These are phyloP conservation scores for Diabrotica undecimpunctata DNA, from an alignment of 1,140 invertebrate species.

Conservation along the genomic window DNA sequence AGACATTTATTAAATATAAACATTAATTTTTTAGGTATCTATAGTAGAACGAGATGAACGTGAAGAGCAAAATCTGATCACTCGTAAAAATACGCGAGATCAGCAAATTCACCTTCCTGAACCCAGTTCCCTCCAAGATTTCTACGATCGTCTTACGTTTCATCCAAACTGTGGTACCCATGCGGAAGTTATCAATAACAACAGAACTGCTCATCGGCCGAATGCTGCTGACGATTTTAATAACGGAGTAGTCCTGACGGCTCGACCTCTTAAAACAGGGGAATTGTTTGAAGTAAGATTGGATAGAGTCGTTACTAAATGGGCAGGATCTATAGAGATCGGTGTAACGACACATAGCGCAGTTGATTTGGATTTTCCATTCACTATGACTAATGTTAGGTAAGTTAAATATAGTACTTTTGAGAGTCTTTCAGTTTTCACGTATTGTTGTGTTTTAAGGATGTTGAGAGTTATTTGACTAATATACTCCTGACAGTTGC, in stretches of 20 bases:
- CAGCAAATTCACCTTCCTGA: slow-evolving; percentile 37
- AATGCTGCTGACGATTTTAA: slow-evolving; percentile 93
- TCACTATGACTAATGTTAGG: slow-evolving; percentile 94
- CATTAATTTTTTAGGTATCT: slow-evolving; percentile 56
- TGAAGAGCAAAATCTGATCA: slow-evolving; percentile 73
- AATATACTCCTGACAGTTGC: too few species aligned
- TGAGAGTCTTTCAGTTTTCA: too few species aligned
- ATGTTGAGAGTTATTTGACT: too few species aligned
- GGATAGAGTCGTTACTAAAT: slow-evolving; percentile 85
- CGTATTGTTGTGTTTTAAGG: too few species aligned
- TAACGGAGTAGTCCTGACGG: slow-evolving; percentile 92
- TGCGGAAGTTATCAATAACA: slow-evolving; percentile 86
- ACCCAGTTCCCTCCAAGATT: slow-evolving; percentile 42
- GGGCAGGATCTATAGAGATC: slow-evolving; percentile 95
- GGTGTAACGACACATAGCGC: slow-evolving; percentile 89
- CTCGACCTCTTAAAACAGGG: slow-evolving; percentile 73
- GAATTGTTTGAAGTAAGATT: slow-evolving; percentile 91
- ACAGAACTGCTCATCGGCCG: slow-evolving; percentile 83
- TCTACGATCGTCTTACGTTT: slow-evolving; percentile 74
- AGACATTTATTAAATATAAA: too few species aligned
- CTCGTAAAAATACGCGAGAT: slow-evolving; percentile 59
- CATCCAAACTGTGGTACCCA: slow-evolving; percentile 87
- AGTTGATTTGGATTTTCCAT: slow-evolving; percentile 86
- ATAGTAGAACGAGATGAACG: slow-evolving; percentile 77
- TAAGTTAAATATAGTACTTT: slow-evolving; percentile 7